Percentiles rank a stretch among this genome's conserved stretches.
Evolutionary conservation across 2,888 invertebrate genomes (phyloP).

Genomic region (Sipha maydis): DNA sequence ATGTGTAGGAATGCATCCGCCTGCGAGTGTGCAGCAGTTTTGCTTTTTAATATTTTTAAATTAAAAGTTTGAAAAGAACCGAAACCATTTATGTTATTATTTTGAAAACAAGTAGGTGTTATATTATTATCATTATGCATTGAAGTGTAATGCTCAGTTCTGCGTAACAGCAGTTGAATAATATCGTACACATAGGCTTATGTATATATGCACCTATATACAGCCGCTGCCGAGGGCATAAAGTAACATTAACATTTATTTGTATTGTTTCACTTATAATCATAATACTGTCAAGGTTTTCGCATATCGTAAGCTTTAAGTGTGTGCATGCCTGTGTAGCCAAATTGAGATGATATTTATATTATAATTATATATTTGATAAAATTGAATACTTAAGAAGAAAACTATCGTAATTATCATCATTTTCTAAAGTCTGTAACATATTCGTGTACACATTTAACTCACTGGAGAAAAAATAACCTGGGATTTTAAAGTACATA

Average conservation of each 20-base stretch:
- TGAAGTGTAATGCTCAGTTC: neutral
- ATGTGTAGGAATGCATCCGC: too few species aligned
- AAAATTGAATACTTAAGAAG: neutral
- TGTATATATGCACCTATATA: neutral
- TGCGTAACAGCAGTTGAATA: constrained; percentile 7
- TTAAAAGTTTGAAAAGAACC: neutral
- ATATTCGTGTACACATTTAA: too few species aligned
- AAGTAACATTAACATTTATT: constrained; percentile 13
- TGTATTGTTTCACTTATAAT: constrained; percentile 15
- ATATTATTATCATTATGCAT: neutral
- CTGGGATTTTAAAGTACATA: too few species aligned
- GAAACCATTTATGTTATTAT: neutral
- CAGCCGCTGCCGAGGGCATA: neutral
- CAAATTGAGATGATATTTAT: constrained; percentile 4
- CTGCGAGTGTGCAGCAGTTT: too few species aligned
- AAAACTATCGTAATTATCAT: neutral
- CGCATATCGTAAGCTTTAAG: neutral
- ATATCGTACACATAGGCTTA: neutral
- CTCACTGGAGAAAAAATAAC: too few species aligned
- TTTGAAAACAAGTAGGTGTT: neutral
- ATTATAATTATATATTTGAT: constrained; percentile 1
- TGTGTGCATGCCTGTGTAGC: neutral
- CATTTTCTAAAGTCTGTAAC: neutral
- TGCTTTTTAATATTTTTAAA: neutral
- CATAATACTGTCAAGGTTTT: constrained; percentile 10